Percentiles rank a stretch among this genome's conserved stretches.
phyloP scores from a whole-genome alignment of 1,140 invertebrate species.

The Saccostrea cuccullata region DNA sequence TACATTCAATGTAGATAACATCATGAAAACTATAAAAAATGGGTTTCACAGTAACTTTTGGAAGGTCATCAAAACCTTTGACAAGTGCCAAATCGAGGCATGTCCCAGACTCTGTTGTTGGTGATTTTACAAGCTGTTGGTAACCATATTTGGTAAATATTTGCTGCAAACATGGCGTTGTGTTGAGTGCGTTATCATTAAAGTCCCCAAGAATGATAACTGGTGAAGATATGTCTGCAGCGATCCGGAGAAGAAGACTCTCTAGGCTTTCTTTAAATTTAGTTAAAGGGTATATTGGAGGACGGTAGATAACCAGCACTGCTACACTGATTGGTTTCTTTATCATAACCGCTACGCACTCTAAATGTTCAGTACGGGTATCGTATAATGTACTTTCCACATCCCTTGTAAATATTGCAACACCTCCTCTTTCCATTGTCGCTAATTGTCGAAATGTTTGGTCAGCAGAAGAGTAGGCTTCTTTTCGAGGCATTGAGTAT shows the following conservation, averaged over 20 bases:
- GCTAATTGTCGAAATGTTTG: not conserved
- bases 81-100: slow-evolving; percentile 41
- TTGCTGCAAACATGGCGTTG: not conserved
- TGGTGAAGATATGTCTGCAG: not conserved
- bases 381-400: not conserved
- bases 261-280: slow-evolving; percentile 7
- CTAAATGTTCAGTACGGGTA: slow-evolving; percentile 26
- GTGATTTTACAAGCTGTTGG: slow-evolving; percentile 9
- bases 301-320: slow-evolving; percentile 50
- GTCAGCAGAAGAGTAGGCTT: not conserved
- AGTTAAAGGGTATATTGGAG: slow-evolving; percentile 28
- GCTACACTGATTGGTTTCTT: not conserved
- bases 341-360: not conserved
- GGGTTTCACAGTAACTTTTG: slow-evolving; percentile 17
- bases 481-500: not conserved
- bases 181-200: slow-evolving; percentile 35
- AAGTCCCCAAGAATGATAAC: slow-evolving; percentile 49
- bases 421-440: slow-evolving; percentile 33
- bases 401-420: slow-evolving; percentile 24
- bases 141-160: slow-evolving; percentile 26
- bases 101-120: slow-evolving; percentile 39
- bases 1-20: too few relatives aligned
- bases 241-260: not conserved
- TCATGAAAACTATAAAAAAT: slow-evolving; percentile 55
- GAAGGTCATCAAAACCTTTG: not conserved